These are phyloP conservation scores for Chloroceryle amazona DNA, from an alignment of 2,797 vertebrate genomes.

Conservation along the genomic window DNA sequence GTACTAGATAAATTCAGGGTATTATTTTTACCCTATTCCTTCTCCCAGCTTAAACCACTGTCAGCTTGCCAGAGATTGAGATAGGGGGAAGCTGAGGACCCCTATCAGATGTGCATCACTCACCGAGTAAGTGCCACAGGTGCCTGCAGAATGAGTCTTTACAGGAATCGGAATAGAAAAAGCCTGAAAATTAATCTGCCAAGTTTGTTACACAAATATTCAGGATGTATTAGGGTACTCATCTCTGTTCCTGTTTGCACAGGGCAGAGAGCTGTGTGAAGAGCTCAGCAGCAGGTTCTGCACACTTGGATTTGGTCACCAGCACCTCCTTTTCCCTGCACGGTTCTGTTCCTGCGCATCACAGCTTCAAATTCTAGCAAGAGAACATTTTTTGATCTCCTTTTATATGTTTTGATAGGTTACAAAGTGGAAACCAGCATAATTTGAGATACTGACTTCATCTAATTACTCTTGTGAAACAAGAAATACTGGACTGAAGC, in stretches of 20 bases:
- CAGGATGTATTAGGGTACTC: background rate
- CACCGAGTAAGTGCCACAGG: rapidly evolving
- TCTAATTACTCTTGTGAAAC: background rate
- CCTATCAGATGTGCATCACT: background rate
- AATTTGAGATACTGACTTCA: background rate
- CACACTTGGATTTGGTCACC: background rate
- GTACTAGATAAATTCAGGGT: background rate
- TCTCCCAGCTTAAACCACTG: background rate
- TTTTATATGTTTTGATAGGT: background rate
- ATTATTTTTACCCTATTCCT: background rate
- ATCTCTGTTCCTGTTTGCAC: background rate
- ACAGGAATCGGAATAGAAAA: background rate
- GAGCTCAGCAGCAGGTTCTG: background rate
- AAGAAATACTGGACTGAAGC: background rate
- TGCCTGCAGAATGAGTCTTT: background rate
- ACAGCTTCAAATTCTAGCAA: background rate
- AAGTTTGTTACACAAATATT: background rate
- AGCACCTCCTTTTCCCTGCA: background rate
- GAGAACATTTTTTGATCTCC: background rate
- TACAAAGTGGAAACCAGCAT: background rate
- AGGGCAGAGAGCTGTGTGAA: background rate
- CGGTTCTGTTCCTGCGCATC: background rate
- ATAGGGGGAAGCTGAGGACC: background rate
- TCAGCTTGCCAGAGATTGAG: background rate
- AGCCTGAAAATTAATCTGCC: background rate